phyloP scores from a whole-genome alignment of 2,888 invertebrate genomes.

The Resseliella maxima region DNA sequence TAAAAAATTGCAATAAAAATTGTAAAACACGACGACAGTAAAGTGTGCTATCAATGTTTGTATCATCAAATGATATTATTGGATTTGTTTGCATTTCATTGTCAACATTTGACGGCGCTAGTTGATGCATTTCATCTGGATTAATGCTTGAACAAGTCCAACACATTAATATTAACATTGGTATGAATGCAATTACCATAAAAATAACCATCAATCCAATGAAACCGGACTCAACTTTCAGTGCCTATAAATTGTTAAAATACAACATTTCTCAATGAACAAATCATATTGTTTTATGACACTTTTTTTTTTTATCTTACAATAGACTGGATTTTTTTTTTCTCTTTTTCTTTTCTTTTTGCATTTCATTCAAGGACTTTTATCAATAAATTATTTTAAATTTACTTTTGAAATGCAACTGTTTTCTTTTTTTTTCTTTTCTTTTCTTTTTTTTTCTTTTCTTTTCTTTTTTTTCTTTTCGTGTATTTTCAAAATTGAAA shows the following conservation, averaged over 20 bases:
- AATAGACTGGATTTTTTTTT: not conserved
- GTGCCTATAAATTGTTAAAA: conserved; percentile 72
- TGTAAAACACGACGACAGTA: conserved; percentile 57
- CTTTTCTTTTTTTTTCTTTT: too few relatives aligned
- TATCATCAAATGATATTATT: conserved; percentile 65
- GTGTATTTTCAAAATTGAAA: too few relatives aligned
- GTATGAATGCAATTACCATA: conserved; percentile 74
- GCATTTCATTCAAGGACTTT: too few relatives aligned
- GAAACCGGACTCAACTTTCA: conserved; percentile 78
- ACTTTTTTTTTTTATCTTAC: too few relatives aligned
- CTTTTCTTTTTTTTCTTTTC: too few relatives aligned
- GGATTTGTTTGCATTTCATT: conserved; percentile 61
- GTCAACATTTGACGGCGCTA: conserved; percentile 58
- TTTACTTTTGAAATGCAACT: too few relatives aligned
- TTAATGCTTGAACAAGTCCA: conserved; percentile 66
- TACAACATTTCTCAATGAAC: too few relatives aligned
- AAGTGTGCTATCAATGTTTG: conserved; percentile 62
- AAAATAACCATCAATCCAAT: conserved; percentile 74
- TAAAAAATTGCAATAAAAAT: conserved; percentile 57
- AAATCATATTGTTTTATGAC: too few relatives aligned
- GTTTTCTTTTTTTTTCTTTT: too few relatives aligned
- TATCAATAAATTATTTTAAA: too few relatives aligned
- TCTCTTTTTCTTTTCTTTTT: too few relatives aligned
- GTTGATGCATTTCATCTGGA: conserved; percentile 62
- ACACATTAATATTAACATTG: conserved; percentile 73